Evolutionary conservation across 2,113 vertebrate genomes (phyloP).

Genomic region (Brachypodius melanocephalos): DNA sequence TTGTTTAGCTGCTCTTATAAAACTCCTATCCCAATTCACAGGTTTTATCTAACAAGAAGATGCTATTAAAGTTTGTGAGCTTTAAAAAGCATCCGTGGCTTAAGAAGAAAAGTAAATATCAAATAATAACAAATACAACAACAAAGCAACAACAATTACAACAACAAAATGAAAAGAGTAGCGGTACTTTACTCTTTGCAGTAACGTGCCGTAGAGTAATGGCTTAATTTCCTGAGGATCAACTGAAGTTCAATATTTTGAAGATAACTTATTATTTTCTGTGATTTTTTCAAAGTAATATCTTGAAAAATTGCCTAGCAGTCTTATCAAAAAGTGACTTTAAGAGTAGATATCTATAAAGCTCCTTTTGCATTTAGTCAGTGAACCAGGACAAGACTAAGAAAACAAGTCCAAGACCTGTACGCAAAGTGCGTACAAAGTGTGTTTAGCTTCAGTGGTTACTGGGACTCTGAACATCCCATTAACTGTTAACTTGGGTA

Average conservation of each 20-base stretch:
- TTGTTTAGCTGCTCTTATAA: not conserved
- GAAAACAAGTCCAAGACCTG: slow-evolving; percentile 23
- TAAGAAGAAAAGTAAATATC: slow-evolving; percentile 5
- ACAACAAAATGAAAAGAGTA: not conserved
- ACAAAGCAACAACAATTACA: not conserved
- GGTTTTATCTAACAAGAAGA: not conserved
- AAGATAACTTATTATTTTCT: not conserved
- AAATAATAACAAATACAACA: not conserved
- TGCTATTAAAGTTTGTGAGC: not conserved
- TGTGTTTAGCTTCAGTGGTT: slow-evolving; percentile 15
- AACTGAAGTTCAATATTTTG: not conserved
- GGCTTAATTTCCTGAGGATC: slow-evolving; percentile 1
- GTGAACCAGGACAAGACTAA: not conserved
- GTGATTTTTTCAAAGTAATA: not conserved
- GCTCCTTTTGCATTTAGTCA: not conserved
- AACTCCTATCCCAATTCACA: not conserved
- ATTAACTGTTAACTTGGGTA: slow-evolving; percentile 69
- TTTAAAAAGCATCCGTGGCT: not conserved
- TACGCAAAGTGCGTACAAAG: not conserved
- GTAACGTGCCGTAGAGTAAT: not conserved
- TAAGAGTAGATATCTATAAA: not conserved
- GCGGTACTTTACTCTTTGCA: not conserved
- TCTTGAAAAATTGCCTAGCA: not conserved
- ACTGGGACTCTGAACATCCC: slow-evolving; percentile 49
- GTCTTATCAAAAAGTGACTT: not conserved